phyloP scores from a whole-genome alignment of 2,888 invertebrate genomes.

The Parnassius mnemosyne region DNA sequence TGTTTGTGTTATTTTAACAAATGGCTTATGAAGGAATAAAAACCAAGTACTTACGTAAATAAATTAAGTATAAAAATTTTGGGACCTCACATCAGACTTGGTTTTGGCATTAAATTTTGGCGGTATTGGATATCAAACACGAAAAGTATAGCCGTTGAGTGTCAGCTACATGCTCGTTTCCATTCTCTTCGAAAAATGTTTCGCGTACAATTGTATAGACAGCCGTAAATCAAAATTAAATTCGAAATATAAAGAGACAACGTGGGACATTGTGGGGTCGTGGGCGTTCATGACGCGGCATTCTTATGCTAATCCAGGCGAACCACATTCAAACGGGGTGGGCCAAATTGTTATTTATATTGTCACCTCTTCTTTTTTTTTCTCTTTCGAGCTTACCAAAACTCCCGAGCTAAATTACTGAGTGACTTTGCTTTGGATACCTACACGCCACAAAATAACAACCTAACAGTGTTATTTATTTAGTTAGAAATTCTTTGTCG shows the following conservation, averaged over 20 bases:
- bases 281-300: slow-evolving; percentile 75
- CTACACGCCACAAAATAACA: slow-evolving; percentile 11
- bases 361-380: slow-evolving; percentile 75
- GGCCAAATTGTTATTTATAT: slow-evolving; percentile 81
- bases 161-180: slow-evolving; percentile 29
- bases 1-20: slow-evolving; percentile 20
- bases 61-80: slow-evolving; percentile 22
- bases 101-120: slow-evolving; percentile 21
- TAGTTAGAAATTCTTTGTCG: slow-evolving; percentile 17
- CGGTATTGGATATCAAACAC: slow-evolving; percentile 36
- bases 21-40: slow-evolving; percentile 16
- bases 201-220: slow-evolving; percentile 70
- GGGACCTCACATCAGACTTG: slow-evolving; percentile 15
- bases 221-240: slow-evolving; percentile 79
- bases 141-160: slow-evolving; percentile 35
- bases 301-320: slow-evolving; percentile 78
- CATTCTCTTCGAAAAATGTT: slow-evolving; percentile 49
- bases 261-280: slow-evolving; percentile 64
- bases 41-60: slow-evolving; percentile 22
- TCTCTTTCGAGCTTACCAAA: slow-evolving; percentile 50
- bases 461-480: slow-evolving; percentile 19
- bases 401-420: slow-evolving; percentile 57
- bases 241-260: slow-evolving; percentile 77
- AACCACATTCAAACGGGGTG: slow-evolving; percentile 75
- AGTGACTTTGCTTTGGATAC: slow-evolving; percentile 45